Conservation (phyloP, 2,888 invertebrate species). For the Stenchaetothrips biformis region DNA sequence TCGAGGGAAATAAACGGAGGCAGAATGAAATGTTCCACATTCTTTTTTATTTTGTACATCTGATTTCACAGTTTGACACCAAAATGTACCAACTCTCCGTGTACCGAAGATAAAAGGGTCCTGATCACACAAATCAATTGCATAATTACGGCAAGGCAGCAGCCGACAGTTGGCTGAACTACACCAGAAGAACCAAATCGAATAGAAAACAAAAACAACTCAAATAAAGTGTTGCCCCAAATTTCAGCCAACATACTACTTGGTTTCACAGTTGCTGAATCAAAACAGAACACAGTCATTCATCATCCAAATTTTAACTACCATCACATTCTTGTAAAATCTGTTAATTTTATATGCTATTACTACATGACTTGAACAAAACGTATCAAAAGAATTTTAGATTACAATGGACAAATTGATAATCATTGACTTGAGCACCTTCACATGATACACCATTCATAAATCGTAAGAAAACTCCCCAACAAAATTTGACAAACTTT, state of each 20-base stretch:
- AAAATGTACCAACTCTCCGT: background rate
- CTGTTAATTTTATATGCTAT: background rate
- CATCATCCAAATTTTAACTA: background rate
- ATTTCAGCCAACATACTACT: no score
- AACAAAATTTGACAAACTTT: background rate
- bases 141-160: background rate
- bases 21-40: background rate
- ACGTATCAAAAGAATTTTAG: background rate
- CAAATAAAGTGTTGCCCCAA: background rate
- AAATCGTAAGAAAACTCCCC: background rate
- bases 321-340: background rate
- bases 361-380: background rate
- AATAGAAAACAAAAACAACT: background rate
- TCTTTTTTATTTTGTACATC: conserved; percentile 3
- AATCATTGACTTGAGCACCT: conserved; percentile 2
- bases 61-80: conserved; percentile 5
- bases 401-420: conserved; percentile 6
- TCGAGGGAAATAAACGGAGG: background rate
- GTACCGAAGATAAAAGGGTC: background rate
- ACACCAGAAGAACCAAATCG: background rate
- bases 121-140: background rate
- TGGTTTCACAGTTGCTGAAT: background rate
- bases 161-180: background rate
- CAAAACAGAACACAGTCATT: background rate
- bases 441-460: background rate